These are phyloP conservation scores for Myotis planiceps DNA, from an alignment of 2,797 vertebrate genomes.

Conservation along the genomic window DNA sequence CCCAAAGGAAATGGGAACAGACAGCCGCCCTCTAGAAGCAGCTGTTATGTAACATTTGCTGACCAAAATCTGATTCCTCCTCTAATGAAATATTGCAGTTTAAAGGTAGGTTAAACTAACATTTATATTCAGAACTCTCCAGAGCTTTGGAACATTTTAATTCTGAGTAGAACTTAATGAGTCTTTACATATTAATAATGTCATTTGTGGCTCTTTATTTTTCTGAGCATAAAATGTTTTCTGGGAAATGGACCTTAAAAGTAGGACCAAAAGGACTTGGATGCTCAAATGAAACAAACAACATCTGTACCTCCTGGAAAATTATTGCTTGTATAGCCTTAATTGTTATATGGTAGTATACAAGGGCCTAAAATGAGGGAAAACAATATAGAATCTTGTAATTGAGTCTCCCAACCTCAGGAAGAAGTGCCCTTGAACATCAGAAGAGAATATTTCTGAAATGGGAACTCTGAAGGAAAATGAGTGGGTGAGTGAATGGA, in stretches of 20 bases:
- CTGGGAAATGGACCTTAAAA: slow-evolving; percentile 70
- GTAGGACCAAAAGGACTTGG: slow-evolving; percentile 42
- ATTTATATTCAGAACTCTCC: slow-evolving; percentile 65
- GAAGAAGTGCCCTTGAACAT: not conserved
- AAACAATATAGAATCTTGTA: not conserved
- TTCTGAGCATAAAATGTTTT: slow-evolving; percentile 55
- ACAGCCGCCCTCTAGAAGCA: not conserved
- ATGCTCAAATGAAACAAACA: slow-evolving; percentile 68
- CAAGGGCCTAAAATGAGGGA: not conserved
- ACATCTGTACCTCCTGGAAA: slow-evolving; percentile 66
- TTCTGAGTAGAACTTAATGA: slow-evolving; percentile 69
- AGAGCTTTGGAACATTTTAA: slow-evolving; percentile 62
- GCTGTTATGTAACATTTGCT: slow-evolving; percentile 51
- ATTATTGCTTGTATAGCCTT: slow-evolving; percentile 43
- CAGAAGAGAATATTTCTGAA: not conserved
- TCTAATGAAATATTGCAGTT: slow-evolving; percentile 29
- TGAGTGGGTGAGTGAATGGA: too few species aligned
- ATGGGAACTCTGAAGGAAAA: not conserved
- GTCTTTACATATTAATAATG: slow-evolving; percentile 73
- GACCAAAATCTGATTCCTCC: slow-evolving; percentile 44
- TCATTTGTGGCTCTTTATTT: slow-evolving; percentile 62
- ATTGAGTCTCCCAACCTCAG: not conserved
- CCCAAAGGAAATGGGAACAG: not conserved
- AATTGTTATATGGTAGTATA: slow-evolving; percentile 37
- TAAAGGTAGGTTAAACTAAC: slow-evolving; percentile 62